phyloP scores from a whole-genome alignment of 2,797 vertebrate species.

The Cirrhinus mrigala region DNA sequence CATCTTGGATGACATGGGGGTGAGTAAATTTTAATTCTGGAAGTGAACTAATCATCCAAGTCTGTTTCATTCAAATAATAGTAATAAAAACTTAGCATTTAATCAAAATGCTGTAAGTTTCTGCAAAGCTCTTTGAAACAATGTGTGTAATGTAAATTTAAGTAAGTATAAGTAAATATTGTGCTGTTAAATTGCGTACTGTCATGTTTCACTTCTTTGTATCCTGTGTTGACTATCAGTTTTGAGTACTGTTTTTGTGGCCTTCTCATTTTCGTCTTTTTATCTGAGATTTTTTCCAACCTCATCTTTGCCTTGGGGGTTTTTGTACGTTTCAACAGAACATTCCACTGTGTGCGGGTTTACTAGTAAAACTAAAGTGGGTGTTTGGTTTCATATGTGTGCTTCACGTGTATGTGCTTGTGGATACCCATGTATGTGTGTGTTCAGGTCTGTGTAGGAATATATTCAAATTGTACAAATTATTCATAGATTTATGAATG shows the following conservation, averaged over 20 bases:
- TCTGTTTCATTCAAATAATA: neutral
- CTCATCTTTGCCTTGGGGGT: conserved; percentile 1
- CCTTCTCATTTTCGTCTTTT: neutral
- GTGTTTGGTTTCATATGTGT: conserved; percentile 16
- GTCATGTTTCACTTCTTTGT: neutral
- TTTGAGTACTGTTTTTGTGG: neutral
- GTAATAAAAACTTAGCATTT: neutral
- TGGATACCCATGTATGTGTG: neutral
- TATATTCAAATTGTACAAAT: neutral
- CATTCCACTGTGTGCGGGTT: conserved; percentile 13
- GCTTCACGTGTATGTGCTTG: neutral
- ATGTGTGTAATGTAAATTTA: neutral
- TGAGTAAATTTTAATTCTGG: too few relatives aligned
- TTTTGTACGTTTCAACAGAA: conserved; percentile 16
- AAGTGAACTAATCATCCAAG: neutral
- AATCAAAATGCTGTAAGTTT: neutral
- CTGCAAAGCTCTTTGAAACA: neutral
- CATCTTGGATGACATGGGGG: too few relatives aligned
- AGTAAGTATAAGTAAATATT: neutral
- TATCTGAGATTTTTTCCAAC: neutral
- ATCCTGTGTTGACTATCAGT: too few relatives aligned
- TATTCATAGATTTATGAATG: neutral
- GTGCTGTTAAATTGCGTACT: neutral
- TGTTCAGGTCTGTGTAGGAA: neutral
- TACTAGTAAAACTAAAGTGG: neutral